Base-by-base conservation (phyloP, 2,797 vertebrate genomes). In the Paguma larvata region DNA sequence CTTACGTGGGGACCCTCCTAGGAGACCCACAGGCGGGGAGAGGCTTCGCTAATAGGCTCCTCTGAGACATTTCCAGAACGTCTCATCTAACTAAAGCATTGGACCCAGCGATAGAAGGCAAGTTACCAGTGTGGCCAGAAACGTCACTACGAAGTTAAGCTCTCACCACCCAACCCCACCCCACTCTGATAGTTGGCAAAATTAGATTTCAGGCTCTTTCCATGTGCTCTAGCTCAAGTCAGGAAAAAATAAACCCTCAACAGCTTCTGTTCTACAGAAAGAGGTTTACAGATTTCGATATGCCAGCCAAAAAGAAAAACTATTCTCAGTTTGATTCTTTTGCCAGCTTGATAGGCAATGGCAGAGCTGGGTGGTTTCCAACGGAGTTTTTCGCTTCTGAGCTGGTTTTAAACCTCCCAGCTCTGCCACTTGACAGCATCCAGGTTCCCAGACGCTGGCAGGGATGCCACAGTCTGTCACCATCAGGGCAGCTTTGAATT, bases 231-330 rank as follows among this genome's bases (percentile, higher is more conserved):
- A 95, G 72, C 94, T 96, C 90, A 95, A 92, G 70, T 67, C 67
- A 89, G 85, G 59, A 92, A 93, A 95, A 98, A 97, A 96, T 73
- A 96, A 97, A 83, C 88, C 90, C 48, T 89, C 95, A 91, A 95
- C 92, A 97, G 94, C 93, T 97, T 97, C 97, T 91, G 91, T 94
- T 95, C 83, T 92, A 62, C 95, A 94, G 92, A 97, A 96, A 95
- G 77, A 95, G 59, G 46, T 87, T 97, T 97, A 80, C 75, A 73
- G 95, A 97, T 96, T 96, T 91, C 48, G 85, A 38, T 85, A 88
- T 91, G 78, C 84, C 89, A 97, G 97, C 94, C 95, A 97, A 94
- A 84, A 91, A 94, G 44, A 73, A 97, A 85, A 65, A 34, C 23
- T 38, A 80, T 88, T 97, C 93, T 95, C 79, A 80, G 90, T 91